Conservation (phyloP, 2,113 vertebrate species). For the Dicaeum eximium region DNA sequence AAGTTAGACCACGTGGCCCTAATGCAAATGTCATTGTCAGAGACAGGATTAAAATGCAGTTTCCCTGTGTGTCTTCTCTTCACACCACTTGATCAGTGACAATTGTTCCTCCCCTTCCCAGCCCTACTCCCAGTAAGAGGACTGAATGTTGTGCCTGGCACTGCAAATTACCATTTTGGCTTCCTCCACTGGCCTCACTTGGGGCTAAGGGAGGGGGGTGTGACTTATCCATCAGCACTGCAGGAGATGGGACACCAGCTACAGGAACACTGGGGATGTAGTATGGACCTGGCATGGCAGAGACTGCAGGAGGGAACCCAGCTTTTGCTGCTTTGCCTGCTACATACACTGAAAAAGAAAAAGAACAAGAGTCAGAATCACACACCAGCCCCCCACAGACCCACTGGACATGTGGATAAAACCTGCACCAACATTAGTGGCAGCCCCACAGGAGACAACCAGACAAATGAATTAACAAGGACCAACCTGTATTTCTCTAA, state of each 20-base stretch:
- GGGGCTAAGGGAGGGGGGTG: slow-evolving; percentile 78
- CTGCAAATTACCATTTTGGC: slow-evolving; percentile 76
- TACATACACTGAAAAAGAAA: slow-evolving; percentile 85
- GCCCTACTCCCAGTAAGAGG: neutral
- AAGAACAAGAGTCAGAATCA: slow-evolving; percentile 27
- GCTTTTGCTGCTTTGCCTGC: slow-evolving; percentile 91
- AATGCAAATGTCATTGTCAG: neutral
- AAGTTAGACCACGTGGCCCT: neutral
- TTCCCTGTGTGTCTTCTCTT: neutral
- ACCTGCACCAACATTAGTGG: neutral
- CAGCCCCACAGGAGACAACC: neutral
- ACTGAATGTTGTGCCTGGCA: neutral
- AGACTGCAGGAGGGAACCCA: slow-evolving; percentile 75
- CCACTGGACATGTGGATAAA: fast-evolving
- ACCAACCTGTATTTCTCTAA: neutral
- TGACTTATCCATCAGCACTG: slow-evolving; percentile 83
- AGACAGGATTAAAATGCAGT: neutral
- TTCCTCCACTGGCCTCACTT: slow-evolving; percentile 71
- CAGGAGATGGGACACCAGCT: slow-evolving; percentile 79
- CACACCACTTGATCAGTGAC: neutral
- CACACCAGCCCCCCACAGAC: neutral
- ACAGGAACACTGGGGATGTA: slow-evolving; percentile 89
- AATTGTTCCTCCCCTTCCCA: neutral
- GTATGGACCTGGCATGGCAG: slow-evolving; percentile 86
- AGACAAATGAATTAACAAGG: neutral